Percentiles rank a stretch among this genome's conserved stretches.
Evolutionary conservation across 2,888 invertebrate species (phyloP).

Genomic region (Adelognathus sp.): DNA sequence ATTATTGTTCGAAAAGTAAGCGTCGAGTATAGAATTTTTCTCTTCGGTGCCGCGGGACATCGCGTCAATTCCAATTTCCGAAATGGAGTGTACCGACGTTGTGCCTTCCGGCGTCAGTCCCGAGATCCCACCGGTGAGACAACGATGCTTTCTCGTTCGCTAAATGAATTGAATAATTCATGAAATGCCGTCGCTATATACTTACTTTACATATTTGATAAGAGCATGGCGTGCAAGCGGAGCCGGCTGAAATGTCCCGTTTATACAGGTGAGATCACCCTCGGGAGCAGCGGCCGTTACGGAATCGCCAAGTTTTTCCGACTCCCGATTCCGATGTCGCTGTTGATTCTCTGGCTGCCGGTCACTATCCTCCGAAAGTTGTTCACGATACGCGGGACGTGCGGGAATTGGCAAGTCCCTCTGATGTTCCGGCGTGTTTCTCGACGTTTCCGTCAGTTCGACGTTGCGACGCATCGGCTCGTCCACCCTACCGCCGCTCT

Average conservation of each 20-base stretch:
- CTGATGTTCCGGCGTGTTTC: conserved; percentile 16
- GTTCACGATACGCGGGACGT: background rate
- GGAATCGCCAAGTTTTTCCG: conserved; percentile 9
- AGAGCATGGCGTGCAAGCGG: conserved; percentile 75
- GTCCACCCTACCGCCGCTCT: conserved; percentile 43
- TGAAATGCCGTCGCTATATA: conserved; percentile 51
- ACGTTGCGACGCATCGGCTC: conserved; percentile 8
- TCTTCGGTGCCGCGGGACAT: background rate
- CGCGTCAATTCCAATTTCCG: conserved; percentile 8
- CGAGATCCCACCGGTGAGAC: conserved; percentile 2
- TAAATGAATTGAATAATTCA: conserved; percentile 42
- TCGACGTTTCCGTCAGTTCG: conserved; percentile 8
- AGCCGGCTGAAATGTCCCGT: conserved; percentile 77
- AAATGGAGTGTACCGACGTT: background rate
- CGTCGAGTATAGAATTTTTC: background rate
- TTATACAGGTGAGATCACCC: conserved; percentile 78
- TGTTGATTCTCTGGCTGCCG: conserved; percentile 10
- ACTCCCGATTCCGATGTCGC: background rate
- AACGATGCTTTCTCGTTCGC: background rate
- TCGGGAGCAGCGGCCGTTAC: conserved; percentile 34
- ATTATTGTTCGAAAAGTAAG: background rate
- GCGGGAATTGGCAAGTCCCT: background rate
- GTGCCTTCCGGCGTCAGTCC: background rate
- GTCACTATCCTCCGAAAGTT: background rate
- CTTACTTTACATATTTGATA: conserved; percentile 80